Conservation (phyloP, 92 coral and sea anemone genomes). For the Nematostella vectensis region DNA sequence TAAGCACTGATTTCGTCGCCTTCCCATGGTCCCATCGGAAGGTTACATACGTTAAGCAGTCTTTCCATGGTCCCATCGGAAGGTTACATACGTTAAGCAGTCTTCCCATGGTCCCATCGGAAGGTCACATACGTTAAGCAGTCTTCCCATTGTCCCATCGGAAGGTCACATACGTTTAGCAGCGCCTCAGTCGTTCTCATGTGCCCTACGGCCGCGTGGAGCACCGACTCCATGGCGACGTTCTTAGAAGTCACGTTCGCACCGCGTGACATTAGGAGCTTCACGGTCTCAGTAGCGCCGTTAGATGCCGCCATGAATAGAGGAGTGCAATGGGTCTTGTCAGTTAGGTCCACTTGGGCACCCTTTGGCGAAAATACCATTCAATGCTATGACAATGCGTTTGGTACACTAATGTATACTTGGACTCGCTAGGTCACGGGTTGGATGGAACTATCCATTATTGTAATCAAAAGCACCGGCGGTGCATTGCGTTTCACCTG, state of each 20-base stretch:
- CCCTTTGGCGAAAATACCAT: conserved; percentile 16
- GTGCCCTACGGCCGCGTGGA: conserved; percentile 52
- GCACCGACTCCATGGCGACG: conserved; percentile 36
- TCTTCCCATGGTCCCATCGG: too few species aligned
- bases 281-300: conserved; percentile 51
- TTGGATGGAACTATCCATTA: too few species aligned
- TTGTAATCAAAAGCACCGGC: neutral
- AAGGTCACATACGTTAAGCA: too few species aligned
- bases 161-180: too few species aligned
- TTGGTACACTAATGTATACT: neutral
- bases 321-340: conserved; percentile 57
- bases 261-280: conserved; percentile 34
- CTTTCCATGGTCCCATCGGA: too few species aligned
- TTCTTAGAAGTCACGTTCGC: conserved; percentile 52
- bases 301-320: conserved; percentile 55
- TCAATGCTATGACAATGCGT: neutral
- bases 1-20: too few species aligned
- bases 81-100: too few species aligned
- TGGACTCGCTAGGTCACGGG: neutral
- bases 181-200: conserved; percentile 23
- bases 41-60: too few species aligned
- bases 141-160: too few species aligned
- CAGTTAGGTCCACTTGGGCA: conserved; percentile 42
- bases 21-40: too few species aligned
- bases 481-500: conserved; percentile 16